These are phyloP conservation scores for Pyrgus malvae DNA, from an alignment of 2,888 invertebrate species.

Conservation along the genomic window DNA sequence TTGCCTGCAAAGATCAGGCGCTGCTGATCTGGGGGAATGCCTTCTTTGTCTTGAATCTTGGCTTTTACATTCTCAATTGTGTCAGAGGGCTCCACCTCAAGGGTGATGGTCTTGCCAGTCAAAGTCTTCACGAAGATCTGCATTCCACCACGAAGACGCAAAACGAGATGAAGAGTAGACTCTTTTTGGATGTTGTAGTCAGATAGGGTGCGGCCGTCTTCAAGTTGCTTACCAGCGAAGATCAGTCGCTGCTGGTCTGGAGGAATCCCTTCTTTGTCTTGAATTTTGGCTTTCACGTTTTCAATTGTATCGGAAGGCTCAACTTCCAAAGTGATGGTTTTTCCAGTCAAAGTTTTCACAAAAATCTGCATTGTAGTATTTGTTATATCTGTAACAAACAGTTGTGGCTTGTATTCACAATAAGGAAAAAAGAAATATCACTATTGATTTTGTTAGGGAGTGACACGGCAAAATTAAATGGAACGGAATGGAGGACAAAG, in stretches of 20 bases:
- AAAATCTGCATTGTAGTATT: conserved; percentile 40
- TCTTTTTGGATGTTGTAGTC: conserved; percentile 60
- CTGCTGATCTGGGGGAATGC: conserved; percentile 52
- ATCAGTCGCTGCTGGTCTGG: too few relatives aligned
- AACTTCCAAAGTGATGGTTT: conserved; percentile 79
- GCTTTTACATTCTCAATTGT: conserved; percentile 56
- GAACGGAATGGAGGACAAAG: too few relatives aligned
- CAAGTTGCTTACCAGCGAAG: conserved; percentile 40
- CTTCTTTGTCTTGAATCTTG: conserved; percentile 40
- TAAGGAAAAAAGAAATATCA: conserved; percentile 1
- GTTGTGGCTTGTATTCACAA: conserved; percentile 21
- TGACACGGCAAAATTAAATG: conserved; percentile 13
- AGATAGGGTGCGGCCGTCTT: conserved; percentile 16
- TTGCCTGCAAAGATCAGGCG: conserved; percentile 48
- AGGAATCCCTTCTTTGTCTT: too few relatives aligned
- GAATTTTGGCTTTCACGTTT: too few relatives aligned
- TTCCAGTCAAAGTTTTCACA: conserved; percentile 65
- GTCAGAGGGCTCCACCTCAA: conserved; percentile 48
- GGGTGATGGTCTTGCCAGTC: conserved; percentile 50
- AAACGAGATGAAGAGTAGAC: conserved; percentile 37
- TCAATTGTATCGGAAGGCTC: conserved; percentile 58
- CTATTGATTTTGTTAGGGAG: conserved; percentile 7
- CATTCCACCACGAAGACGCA: too few relatives aligned
- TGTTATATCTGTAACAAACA: conserved; percentile 35
- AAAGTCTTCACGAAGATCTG: conserved; percentile 49